phyloP scores from a whole-genome alignment of 2,888 invertebrate genomes.

The Lasioglossum marginatum region DNA sequence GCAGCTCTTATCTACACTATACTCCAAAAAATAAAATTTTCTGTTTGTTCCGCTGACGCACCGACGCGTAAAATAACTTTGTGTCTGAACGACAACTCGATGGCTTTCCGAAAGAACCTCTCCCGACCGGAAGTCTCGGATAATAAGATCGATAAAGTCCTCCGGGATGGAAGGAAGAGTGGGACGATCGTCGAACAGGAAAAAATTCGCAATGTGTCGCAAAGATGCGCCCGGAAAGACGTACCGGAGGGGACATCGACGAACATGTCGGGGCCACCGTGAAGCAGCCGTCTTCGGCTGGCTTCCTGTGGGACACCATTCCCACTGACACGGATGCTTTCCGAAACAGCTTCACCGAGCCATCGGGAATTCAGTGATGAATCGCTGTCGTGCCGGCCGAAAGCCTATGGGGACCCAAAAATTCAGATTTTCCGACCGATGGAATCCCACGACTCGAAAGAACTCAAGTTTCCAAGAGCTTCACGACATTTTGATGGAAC shows the following conservation, averaged over 20 bases:
- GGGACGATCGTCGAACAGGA: not conserved
- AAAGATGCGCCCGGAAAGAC: conserved; percentile 21
- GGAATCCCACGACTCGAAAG: not conserved
- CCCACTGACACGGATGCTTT: not conserved
- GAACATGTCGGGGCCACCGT: conserved; percentile 18
- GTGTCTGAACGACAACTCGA: not conserved
- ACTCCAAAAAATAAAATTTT: not conserved
- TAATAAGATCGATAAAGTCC: conserved; percentile 31
- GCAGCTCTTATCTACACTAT: not conserved
- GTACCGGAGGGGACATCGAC: conserved; percentile 4
- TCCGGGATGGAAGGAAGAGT: conserved; percentile 23
- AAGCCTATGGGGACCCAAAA: not conserved
- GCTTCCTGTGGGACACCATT: conserved; percentile 19
- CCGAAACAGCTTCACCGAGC: not conserved
- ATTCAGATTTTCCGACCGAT: conserved; percentile 27
- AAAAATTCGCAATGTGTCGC: conserved; percentile 31
- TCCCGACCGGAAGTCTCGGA: not conserved
- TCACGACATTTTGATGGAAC: not conserved
- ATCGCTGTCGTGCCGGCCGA: not conserved
- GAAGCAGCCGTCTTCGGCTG: conserved; percentile 41
- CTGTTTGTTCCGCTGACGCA: not conserved
- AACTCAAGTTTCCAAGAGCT: not conserved
- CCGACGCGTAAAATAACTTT: not conserved
- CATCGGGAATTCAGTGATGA: conserved; percentile 16
- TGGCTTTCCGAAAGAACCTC: not conserved